Percentiles rank a stretch among this genome's conserved stretches.
Evolutionary conservation across 2,113 vertebrate genomes (phyloP).

Genomic region (Vidua chalybeata): DNA sequence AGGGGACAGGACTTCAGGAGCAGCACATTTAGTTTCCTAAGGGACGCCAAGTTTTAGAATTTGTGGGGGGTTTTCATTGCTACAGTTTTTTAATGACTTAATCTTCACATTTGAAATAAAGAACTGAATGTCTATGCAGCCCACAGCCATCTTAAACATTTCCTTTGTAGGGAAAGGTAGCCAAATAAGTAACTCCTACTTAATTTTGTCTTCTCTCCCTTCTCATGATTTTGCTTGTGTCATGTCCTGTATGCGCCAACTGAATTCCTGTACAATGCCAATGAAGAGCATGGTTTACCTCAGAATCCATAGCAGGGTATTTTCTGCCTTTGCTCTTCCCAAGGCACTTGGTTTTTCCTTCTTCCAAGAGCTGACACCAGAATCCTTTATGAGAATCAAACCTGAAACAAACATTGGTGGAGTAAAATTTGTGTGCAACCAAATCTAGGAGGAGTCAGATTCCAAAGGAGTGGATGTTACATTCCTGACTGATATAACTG

Average conservation of each 20-base stretch:
- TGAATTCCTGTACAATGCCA: background rate
- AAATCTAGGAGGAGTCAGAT: background rate
- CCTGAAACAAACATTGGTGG: conserved; percentile 71
- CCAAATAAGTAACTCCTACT: background rate
- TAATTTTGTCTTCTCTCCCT: background rate
- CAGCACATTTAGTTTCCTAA: background rate
- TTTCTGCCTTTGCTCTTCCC: conserved; percentile 96
- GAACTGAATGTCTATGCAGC: background rate
- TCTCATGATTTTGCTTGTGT: background rate
- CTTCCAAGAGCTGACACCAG: conserved; percentile 95
- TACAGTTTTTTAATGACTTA: background rate
- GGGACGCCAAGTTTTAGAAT: background rate
- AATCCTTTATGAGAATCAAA: conserved; percentile 98
- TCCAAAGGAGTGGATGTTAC: background rate
- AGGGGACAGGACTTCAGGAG: background rate
- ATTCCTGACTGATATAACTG: background rate
- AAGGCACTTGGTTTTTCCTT: conserved; percentile 95
- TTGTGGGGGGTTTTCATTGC: rapidly evolving
- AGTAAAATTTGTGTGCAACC: background rate
- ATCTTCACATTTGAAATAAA: background rate
- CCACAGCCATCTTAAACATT: background rate
- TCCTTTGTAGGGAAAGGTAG: background rate
- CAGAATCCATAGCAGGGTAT: conserved; percentile 91
- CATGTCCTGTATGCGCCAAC: background rate
- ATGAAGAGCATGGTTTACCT: conserved; percentile 74